phyloP scores from a whole-genome alignment of 2,888 invertebrate genomes.

The Dendrolimus pini region DNA sequence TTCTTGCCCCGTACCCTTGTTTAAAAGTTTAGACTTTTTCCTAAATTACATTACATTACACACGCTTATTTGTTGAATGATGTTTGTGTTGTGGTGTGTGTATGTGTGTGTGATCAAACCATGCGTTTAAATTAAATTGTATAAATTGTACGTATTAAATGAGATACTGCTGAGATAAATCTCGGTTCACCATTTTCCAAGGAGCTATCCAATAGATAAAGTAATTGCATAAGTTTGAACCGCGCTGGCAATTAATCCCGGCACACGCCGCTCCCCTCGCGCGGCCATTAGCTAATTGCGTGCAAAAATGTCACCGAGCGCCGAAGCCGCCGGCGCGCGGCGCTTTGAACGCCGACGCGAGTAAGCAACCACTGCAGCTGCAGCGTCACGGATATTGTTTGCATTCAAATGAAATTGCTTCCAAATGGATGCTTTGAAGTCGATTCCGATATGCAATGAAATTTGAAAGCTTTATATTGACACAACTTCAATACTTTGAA shows the following conservation, averaged over 20 bases:
- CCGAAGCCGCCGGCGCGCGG: constrained; percentile 7
- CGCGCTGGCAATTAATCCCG: constrained; percentile 4
- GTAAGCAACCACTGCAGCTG: not conserved
- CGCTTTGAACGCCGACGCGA: constrained; percentile 8
- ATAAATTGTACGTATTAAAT: too few species aligned
- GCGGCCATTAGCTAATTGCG: constrained; percentile 37
- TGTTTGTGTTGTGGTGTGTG: too few species aligned
- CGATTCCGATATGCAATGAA: not conserved
- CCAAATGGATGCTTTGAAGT: not conserved
- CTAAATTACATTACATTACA: too few species aligned
- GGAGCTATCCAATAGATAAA: not conserved
- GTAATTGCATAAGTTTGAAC: constrained; percentile 1
- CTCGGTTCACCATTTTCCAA: not conserved
- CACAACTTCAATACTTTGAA: too few species aligned
- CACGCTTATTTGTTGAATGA: too few species aligned
- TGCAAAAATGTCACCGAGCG: constrained; percentile 28
- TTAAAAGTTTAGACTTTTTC: too few species aligned
- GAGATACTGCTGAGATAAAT: too few species aligned
- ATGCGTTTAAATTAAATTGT: too few species aligned
- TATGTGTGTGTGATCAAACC: too few species aligned
- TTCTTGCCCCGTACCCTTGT: too few species aligned
- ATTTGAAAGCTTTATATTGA: too few species aligned
- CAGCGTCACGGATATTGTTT: not conserved
- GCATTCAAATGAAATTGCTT: not conserved
- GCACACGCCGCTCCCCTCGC: constrained; percentile 4